These are phyloP conservation scores for Patiria miniata DNA, from an alignment of 35 echinoderm and acorn worm genomes.

Conservation along the genomic window DNA sequence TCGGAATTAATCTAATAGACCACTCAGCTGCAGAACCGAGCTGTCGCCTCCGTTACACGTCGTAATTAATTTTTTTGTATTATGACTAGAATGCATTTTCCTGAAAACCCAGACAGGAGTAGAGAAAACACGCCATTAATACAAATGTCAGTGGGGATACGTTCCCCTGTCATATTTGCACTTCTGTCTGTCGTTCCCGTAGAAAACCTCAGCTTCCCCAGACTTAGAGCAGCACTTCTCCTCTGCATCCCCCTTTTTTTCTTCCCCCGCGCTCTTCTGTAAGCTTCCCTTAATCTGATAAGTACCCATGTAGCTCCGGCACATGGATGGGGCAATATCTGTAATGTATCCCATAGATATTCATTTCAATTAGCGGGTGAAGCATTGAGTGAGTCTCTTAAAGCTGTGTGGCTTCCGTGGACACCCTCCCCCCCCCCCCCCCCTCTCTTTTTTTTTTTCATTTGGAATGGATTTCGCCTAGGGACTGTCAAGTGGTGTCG, in stretches of 20 bases:
- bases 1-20: slow-evolving; percentile 5
- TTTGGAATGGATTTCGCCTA: too few species aligned
- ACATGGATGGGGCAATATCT: neutral
- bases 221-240: too few species aligned
- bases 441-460: too few species aligned
- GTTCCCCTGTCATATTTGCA: slow-evolving; percentile 14
- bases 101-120: neutral
- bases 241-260: too few species aligned
- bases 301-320: neutral
- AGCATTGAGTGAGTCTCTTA: neutral
- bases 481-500: too few species aligned
- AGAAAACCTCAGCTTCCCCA: too few species aligned
- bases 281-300: slow-evolving; percentile 31
- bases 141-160: neutral
- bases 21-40: neutral
- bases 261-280: neutral
- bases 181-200: too few species aligned
- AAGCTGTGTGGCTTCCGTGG: too few species aligned
- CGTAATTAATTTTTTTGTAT: neutral
- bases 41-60: slow-evolving; percentile 2
- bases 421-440: too few species aligned
- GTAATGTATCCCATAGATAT: slow-evolving; percentile 19
- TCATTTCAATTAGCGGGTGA: slow-evolving; percentile 13
- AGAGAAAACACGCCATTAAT: neutral
- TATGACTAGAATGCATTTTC: too few species aligned